Conservation (phyloP, 2,113 vertebrate genomes). For the Indicator indicator region DNA sequence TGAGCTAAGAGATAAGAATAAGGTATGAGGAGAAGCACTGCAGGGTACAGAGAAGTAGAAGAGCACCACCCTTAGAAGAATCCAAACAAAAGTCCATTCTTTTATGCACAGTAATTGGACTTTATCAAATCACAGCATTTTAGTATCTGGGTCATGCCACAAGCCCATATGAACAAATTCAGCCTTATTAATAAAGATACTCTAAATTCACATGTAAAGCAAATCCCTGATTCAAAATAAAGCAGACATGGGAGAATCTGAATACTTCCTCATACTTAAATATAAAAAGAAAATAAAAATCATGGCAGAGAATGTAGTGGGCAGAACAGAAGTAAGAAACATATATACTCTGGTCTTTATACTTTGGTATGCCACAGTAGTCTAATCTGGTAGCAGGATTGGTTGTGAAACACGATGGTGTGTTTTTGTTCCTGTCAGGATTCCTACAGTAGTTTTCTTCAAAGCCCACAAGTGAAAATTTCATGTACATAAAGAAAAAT, state of each 20-base stretch:
- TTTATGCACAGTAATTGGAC: neutral
- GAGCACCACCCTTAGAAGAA: neutral
- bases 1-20: neutral
- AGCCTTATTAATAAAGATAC: neutral
- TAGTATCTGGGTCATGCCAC: neutral
- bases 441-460: slow-evolving; percentile 86
- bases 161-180: neutral
- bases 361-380: slow-evolving; percentile 80
- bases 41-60: neutral
- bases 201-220: neutral
- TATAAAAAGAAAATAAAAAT: neutral
- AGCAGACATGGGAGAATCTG: neutral
- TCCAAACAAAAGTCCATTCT: neutral
- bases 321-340: neutral
- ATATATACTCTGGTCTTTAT: slow-evolving; percentile 57
- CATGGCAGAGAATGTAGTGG: neutral
- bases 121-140: neutral
- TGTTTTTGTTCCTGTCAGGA: slow-evolving; percentile 75
- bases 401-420: slow-evolving; percentile 85
- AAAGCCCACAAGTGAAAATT: slow-evolving; percentile 20
- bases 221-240: neutral
- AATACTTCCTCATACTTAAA: neutral
- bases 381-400: slow-evolving; percentile 71
- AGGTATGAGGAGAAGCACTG: neutral
- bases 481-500: neutral